Base-by-base conservation (phyloP, 1,140 invertebrate species). In the Gryon sp. region DNA sequence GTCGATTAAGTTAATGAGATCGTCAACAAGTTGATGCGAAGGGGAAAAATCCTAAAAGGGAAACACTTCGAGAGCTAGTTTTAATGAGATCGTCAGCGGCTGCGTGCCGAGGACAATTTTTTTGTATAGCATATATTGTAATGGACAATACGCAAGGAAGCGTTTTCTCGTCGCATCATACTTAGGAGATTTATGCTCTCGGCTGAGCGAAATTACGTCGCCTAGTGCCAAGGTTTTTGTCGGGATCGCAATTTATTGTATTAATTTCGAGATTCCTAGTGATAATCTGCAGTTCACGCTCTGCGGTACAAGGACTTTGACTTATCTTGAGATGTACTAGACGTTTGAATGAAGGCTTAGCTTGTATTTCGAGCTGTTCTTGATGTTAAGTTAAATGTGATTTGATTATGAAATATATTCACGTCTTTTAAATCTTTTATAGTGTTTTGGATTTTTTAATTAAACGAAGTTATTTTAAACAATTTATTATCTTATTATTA, bases 1-100 rank as follows among this genome's bases (percentile, higher is more conserved):
- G 28, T 60, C 41, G 28, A 36, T 16, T 26, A 46, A 46, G 41
- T 60, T 60, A 60, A 60, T 20, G 57, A 60, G 41, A 60, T 28
- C 20, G 40, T 60, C 57, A 60, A 55, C 53, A 43, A 22, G 22
- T n/a, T 32, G 38, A 32, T 12, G 26, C 43, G 6, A 16, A 59
- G 32, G n/a, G n/a, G 30, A 9, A 59, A 32, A n/a, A 14, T 7
- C 2, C 30, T 1, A 8, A 28, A 28, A 18, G 15, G 36, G 26
- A 41, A 28, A 53, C n/a, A 5, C 46, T 15, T n/a, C n/a, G n/a
- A n/a, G 19, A 11, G 26, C 16, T 38, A 5, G 11, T 2, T 38
- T 14, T 40, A 41, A 55, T 18, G 36, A 55, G 52, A 28, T 22
- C 20, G 36, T 55, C 52, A 40, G 5, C 32, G 34, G 19, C 6